Conservation (phyloP, 1,140 invertebrate species). For the Cataglyphis hispanica region DNA sequence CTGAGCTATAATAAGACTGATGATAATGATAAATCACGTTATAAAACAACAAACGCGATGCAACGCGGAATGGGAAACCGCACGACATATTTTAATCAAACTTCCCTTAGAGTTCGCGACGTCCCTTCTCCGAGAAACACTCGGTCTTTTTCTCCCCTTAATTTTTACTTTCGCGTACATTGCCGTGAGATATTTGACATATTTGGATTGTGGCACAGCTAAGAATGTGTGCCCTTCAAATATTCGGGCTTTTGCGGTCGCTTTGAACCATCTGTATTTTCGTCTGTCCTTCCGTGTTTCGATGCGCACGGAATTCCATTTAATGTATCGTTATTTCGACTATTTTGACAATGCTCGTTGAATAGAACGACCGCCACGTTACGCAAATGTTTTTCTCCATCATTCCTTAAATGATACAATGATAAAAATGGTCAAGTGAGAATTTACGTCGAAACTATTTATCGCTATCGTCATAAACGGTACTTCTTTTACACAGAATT, state of each 20-base stretch:
- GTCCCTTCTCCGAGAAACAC: not conserved
- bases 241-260: constrained; percentile 80
- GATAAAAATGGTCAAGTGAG: not conserved
- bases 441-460: not conserved
- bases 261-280: constrained; percentile 77
- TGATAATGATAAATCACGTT: too few relatives aligned
- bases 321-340: constrained; percentile 78
- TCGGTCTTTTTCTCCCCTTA: constrained; percentile 52
- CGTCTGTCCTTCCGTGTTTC: constrained; percentile 68
- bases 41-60: not conserved
- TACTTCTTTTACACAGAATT: not conserved
- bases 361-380: not conserved
- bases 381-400: not conserved
- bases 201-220: constrained; percentile 75
- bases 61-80: constrained; percentile 58
- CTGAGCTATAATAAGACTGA: not conserved
- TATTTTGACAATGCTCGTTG: constrained; percentile 71
- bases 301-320: constrained; percentile 64
- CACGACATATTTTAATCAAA: constrained; percentile 76
- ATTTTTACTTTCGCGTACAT: constrained; percentile 73
- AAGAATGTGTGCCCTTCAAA: constrained; percentile 80
- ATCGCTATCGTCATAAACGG: not conserved
- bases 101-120: constrained; percentile 25
- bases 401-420: constrained; percentile 44
- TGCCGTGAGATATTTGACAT: constrained; percentile 78